phyloP scores from a whole-genome alignment of 2,797 vertebrate genomes.

The Manis javanica region DNA sequence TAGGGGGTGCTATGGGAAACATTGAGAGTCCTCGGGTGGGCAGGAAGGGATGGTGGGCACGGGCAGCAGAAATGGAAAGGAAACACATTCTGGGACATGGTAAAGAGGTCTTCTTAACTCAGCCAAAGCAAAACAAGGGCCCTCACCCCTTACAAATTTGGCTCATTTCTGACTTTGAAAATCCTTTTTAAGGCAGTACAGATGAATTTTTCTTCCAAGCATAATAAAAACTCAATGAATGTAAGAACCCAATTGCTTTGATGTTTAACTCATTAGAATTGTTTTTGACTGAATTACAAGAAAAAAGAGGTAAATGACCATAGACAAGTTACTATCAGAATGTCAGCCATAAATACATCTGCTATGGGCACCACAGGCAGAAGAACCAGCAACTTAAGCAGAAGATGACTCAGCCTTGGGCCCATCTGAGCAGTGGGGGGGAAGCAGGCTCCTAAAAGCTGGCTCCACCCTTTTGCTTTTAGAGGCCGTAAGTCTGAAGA shows the following conservation, averaged over 20 bases:
- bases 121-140: neutral
- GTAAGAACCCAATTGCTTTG: neutral
- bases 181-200: conserved; percentile 6
- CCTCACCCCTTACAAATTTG: neutral
- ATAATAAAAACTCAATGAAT: conserved; percentile 32
- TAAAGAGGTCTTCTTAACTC: neutral
- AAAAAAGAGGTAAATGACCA: conserved; percentile 16
- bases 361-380: neutral
- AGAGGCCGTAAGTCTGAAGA: neutral
- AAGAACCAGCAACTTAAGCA: neutral
- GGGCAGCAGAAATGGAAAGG: neutral
- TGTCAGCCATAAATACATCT: conserved; percentile 17
- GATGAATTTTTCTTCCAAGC: neutral
- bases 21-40: neutral
- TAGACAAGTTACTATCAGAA: conserved; percentile 10
- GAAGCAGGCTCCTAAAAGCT: neutral
- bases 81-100: neutral
- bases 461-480: neutral
- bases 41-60: neutral
- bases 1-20: neutral
- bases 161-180: neutral
- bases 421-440: neutral
- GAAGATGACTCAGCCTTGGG: neutral
- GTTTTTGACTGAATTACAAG: neutral
- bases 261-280: neutral